A percentile compares a stretch with the other conserved stretches of the same genome.
phyloP scores from a whole-genome alignment of 2,113 vertebrate genomes.

The Physeter macrocephalus region DNA sequence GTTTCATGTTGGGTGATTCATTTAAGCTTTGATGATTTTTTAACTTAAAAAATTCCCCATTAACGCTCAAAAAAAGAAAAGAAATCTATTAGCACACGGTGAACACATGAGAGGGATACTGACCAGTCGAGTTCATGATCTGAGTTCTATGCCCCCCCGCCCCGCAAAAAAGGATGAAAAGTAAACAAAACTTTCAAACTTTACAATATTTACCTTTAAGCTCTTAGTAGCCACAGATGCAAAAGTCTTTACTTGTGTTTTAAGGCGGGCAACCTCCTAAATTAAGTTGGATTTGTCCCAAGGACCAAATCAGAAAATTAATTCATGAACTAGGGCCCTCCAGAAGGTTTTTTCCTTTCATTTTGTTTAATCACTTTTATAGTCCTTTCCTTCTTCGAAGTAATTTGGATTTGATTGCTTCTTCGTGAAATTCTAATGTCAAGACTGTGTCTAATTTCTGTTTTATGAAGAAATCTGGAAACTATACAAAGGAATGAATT shows the following conservation, averaged over 20 bases:
- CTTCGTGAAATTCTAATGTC: constrained; percentile 74
- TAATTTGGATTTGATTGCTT: constrained; percentile 77
- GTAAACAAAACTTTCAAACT: constrained; percentile 54
- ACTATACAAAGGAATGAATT: constrained; percentile 72
- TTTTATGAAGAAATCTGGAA: constrained; percentile 77
- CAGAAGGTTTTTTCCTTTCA: constrained; percentile 55
- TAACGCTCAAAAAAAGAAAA: neutral
- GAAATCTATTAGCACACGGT: neutral
- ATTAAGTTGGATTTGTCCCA: constrained; percentile 66
- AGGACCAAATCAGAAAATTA: constrained; percentile 66
- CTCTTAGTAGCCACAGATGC: constrained; percentile 26
- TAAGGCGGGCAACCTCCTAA: constrained; percentile 57
- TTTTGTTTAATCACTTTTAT: constrained; percentile 74
- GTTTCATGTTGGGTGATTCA: constrained; percentile 59
- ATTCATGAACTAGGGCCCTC: constrained; percentile 59
- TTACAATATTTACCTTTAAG: constrained; percentile 41
- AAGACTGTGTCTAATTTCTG: constrained; percentile 76
- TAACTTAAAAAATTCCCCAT: constrained; percentile 57
- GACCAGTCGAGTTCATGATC: neutral
- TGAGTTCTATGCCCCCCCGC: constrained; percentile 4
- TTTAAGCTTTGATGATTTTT: constrained; percentile 66
- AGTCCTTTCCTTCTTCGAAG: constrained; percentile 69
- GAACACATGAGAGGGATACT: neutral
- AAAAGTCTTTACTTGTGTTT: constrained; percentile 36
- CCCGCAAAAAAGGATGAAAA: neutral